Base-by-base conservation (phyloP, 2,797 vertebrate species). In the Fistularia tabacaria region DNA sequence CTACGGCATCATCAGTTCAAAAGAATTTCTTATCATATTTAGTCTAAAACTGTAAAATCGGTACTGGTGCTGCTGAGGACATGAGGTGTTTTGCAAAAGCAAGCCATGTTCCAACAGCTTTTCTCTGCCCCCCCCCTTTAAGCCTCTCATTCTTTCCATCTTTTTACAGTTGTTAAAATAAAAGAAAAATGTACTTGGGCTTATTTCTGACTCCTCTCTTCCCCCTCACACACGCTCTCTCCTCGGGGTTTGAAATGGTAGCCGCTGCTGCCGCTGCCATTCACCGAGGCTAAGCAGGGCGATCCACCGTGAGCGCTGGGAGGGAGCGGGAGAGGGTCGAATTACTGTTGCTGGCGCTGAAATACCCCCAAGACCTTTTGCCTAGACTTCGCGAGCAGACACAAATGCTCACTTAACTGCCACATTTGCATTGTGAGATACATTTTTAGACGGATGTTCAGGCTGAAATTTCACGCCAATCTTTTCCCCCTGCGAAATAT, bases 261-360 rank as follows among this genome's bases (percentile, higher is more conserved):
- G 82, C 81, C 84, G 39, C 81, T 86, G 84, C 81, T 77, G 81
- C 79, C 84, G 87, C 79, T 86, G 87, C 83, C 79, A 79, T 87
- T 84, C 79, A 80, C 7, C 37, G 71, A 57, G 44, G 46, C 66
- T 73, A 59, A 73, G 69, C 60, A 44, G 67, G 65, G 73, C 43
- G 3, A n/a, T 79, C 57, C 65, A 36, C 62, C 52, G 45, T 40
- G 56, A 74, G 52, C 50, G 62, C 59, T 40, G 52, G 48, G 59
- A 67, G 42, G 41, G 50, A 73, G 49, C 47, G 1, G 52, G 49
- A 36, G 3, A 69, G 69, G 71, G 68, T 88, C 82, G 6, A 63
- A 75, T 88, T 87, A 84, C 85, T 55, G 49, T 62, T 50, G 67
- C 79, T 81, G 76, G 57, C 36, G 8, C 65, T 75, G 59, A 85